Percentiles rank a stretch among this genome's conserved stretches.
phyloP scores from a whole-genome alignment of 2,113 vertebrate species.

The Paramormyrops kingsleyae region DNA sequence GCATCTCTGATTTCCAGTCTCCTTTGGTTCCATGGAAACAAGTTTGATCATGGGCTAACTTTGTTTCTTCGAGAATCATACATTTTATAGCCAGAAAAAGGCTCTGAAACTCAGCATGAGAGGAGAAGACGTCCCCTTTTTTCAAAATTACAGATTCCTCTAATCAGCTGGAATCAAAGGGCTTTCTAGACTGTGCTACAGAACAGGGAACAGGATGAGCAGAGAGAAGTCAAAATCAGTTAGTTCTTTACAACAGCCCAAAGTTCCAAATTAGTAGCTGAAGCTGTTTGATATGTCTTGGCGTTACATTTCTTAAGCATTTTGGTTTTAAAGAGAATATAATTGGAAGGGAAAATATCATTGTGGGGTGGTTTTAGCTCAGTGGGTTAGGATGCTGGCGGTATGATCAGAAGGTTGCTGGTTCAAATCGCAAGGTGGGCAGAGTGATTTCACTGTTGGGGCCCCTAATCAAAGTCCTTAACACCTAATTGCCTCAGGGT shows the following conservation, averaged over 20 bases:
- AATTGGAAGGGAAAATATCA: conserved; percentile 18
- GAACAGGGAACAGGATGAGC: conserved; percentile 9
- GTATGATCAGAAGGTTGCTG: not conserved
- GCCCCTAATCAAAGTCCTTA: not conserved
- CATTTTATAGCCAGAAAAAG: not conserved
- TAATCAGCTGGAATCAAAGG: conserved; percentile 33
- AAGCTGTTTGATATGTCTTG: not conserved
- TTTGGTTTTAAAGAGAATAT: conserved; percentile 14
- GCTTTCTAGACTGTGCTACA: conserved; percentile 19
- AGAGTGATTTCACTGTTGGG: not conserved
- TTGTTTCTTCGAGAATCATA: not conserved
- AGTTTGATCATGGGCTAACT: not conserved
- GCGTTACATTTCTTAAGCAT: not conserved
- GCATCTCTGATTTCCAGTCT: not conserved
- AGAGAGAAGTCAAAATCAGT: conserved; percentile 31
- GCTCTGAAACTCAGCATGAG: conserved; percentile 11
- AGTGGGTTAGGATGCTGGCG: not conserved
- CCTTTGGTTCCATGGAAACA: not conserved
- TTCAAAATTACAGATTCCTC: conserved; percentile 33
- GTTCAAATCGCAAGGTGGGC: not conserved
- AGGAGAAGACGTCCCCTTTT: conserved; percentile 21
- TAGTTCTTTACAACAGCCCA: conserved; percentile 26
- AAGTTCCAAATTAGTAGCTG: not conserved
- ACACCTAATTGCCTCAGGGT: not conserved
- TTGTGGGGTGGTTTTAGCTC: not conserved